These are phyloP conservation scores for Aporrectodea caliginosa DNA, from an alignment of 1,140 invertebrate species.

Conservation along the genomic window DNA sequence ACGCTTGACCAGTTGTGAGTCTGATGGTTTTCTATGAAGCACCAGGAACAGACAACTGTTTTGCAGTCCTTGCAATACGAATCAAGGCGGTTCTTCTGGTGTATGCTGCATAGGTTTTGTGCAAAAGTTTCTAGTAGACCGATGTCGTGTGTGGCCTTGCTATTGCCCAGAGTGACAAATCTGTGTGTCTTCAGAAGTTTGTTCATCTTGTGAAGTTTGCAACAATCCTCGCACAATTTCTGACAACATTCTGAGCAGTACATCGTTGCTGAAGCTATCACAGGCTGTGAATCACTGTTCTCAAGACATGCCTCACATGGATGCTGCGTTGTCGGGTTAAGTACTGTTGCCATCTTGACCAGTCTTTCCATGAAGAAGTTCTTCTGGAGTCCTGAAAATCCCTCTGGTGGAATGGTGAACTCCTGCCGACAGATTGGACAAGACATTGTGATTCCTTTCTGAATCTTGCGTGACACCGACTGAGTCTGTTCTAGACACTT, in stretches of 20 bases:
- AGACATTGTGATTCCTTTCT: not conserved
- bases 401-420: not conserved
- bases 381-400: not conserved
- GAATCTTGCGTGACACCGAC: not conserved
- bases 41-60: not conserved
- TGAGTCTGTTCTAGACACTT: not conserved
- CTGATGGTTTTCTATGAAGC: not conserved
- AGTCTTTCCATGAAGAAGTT: not conserved
- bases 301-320: not conserved
- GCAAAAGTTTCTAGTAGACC: too few species aligned
- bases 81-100: not conserved
- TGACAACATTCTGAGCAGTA: not conserved
- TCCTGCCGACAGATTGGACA: not conserved
- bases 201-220: not conserved
- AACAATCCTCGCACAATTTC: not conserved
- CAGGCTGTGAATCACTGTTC: not conserved
- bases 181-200: not conserved
- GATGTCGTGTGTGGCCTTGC: not conserved
- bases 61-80: not conserved
- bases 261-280: not conserved
- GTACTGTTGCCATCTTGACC: not conserved
- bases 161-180: not conserved
- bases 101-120: not conserved
- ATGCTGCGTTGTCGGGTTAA: too few species aligned
- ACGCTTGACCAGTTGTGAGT: not conserved